Percentiles rank a stretch among this genome's conserved stretches.
These are phyloP conservation scores for Elmis aenea DNA, from an alignment of 2,888 invertebrate species.

Conservation along the genomic window DNA sequence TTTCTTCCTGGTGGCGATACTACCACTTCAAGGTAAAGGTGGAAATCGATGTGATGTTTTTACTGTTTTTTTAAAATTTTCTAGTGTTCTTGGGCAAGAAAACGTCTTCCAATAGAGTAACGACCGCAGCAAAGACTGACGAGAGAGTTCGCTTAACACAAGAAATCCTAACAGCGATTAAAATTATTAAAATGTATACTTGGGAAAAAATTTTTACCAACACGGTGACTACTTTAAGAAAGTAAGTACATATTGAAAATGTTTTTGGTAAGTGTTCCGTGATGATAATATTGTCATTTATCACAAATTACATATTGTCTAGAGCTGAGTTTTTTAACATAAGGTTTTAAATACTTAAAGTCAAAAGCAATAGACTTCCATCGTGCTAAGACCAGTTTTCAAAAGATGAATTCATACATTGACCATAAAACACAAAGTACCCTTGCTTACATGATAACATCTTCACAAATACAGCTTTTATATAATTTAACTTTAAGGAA, in stretches of 20 bases:
- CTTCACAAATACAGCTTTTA: too few species aligned
- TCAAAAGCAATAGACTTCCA: too few species aligned
- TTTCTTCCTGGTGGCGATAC: conserved; percentile 43
- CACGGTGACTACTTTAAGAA: conserved; percentile 64
- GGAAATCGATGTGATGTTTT: neutral
- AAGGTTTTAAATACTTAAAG: too few species aligned
- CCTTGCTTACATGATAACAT: too few species aligned
- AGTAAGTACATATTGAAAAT: conserved; percentile 55
- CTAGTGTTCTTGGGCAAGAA: conserved; percentile 7
- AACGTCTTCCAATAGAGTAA: conserved; percentile 64
- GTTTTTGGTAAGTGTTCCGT: too few species aligned
- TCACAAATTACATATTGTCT: too few species aligned
- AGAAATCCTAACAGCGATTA: conserved; percentile 78
- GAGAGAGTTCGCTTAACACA: conserved; percentile 86
- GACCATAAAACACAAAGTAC: too few species aligned
- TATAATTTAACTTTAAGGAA: too few species aligned
- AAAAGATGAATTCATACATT: too few species aligned
- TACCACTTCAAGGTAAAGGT: conserved; percentile 38
- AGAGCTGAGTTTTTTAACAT: too few species aligned
- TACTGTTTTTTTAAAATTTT: conserved; percentile 1
- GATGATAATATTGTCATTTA: too few species aligned
- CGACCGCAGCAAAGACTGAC: conserved; percentile 80
- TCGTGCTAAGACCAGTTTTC: too few species aligned
- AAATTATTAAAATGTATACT: conserved; percentile 86
- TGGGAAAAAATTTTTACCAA: conserved; percentile 80